These are phyloP conservation scores for Sisor rabdophorus DNA, from an alignment of 2,113 vertebrate species.

Conservation along the genomic window DNA sequence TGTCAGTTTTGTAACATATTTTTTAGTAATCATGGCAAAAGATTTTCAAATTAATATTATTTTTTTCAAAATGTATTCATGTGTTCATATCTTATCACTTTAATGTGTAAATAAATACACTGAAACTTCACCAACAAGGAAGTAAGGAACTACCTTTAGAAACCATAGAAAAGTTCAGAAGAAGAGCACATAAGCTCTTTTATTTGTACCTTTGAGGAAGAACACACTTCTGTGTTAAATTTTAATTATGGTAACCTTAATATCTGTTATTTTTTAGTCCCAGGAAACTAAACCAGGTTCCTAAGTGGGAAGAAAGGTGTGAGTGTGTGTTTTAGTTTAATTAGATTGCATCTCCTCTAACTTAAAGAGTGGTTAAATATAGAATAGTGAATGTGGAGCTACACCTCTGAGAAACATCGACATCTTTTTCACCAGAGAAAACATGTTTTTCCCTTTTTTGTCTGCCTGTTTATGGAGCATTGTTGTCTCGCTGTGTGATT, in stretches of 20 bases:
- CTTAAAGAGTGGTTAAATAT: constrained; percentile 33
- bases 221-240: constrained; percentile 19
- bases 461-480: constrained; percentile 16
- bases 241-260: constrained; percentile 34
- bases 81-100: background rate
- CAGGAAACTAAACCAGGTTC: background rate
- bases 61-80: too few species aligned
- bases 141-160: background rate
- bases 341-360: constrained; percentile 23
- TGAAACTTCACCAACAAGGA: too few species aligned
- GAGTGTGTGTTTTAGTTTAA: background rate
- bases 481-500: constrained; percentile 4
- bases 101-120: background rate
- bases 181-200: constrained; percentile 6
- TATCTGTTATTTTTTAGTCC: constrained; percentile 9
- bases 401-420: constrained; percentile 27
- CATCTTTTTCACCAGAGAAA: constrained; percentile 23
- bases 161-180: background rate
- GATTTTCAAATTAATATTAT: too few species aligned
- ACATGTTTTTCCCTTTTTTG: constrained; percentile 16
- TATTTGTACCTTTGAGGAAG: background rate
- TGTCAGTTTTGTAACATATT: background rate
- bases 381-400: background rate
- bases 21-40: background rate
- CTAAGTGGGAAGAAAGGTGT: background rate